Conservation (phyloP, 2,113 vertebrate genomes). For the Colius striatus region DNA sequence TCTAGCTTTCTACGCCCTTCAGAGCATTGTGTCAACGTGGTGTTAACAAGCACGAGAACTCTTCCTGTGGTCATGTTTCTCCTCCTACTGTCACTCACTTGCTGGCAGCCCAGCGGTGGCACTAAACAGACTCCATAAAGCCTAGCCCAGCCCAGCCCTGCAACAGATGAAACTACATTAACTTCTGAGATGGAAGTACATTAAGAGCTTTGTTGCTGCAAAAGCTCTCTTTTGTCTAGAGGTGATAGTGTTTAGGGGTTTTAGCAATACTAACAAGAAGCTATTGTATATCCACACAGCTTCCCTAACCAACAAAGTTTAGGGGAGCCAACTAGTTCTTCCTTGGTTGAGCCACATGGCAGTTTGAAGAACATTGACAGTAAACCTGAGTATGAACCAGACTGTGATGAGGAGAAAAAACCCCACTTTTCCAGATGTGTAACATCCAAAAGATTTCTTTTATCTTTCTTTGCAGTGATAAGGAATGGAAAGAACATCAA, state of each 20-base stretch:
- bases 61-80: not conserved
- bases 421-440: not conserved
- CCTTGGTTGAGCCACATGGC: not conserved
- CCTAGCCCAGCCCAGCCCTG: not conserved
- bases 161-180: not conserved
- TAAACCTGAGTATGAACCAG: not conserved
- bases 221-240: not conserved
- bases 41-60: not conserved
- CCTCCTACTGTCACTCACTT: not conserved
- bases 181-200: not conserved
- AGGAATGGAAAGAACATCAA: not conserved
- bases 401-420: not conserved
- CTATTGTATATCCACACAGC: not conserved
- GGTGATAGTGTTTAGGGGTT: not conserved
- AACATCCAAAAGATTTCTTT: not conserved
- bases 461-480: not conserved
- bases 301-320: not conserved
- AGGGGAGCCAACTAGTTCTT: not conserved
- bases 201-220: not conserved
- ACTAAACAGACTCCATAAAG: not conserved
- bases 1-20: not conserved
- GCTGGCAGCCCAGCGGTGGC: not conserved
- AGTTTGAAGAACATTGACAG: not conserved
- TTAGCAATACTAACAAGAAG: not conserved
- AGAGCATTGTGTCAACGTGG: not conserved